A percentile compares a stretch with the other conserved stretches of the same genome.
Conservation (phyloP, 2,797 vertebrate genomes). For the Valencia hispanica region DNA sequence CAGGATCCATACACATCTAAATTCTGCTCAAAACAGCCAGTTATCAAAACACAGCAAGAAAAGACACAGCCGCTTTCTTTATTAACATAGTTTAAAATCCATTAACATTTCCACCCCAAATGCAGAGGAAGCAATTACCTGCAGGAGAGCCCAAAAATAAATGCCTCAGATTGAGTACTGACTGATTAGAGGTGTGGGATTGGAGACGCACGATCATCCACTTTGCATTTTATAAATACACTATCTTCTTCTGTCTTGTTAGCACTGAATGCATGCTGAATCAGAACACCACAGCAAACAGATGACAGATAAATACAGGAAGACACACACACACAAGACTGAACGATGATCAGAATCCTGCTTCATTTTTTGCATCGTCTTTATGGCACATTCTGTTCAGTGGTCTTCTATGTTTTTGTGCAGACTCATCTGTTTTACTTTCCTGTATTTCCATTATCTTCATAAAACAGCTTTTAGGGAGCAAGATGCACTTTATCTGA, state of each 20-base stretch:
- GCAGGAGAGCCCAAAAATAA: conserved; percentile 6
- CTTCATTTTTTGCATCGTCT: background rate
- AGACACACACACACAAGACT: background rate
- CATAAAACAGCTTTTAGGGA: background rate
- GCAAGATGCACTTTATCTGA: background rate
- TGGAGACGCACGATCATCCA: conserved; percentile 1
- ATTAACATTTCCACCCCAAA: background rate
- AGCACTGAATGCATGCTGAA: conserved; percentile 18
- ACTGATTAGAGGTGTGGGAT: background rate
- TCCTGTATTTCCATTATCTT: background rate
- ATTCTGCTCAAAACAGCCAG: background rate
- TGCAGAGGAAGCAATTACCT: background rate
- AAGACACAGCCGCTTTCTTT: conserved; percentile 3
- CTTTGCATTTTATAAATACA: conserved; percentile 10
- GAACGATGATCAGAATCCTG: background rate
- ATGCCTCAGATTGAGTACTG: background rate
- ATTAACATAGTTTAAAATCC: background rate
- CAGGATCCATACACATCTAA: background rate
- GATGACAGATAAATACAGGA: conserved; percentile 21
- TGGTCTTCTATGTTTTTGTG: background rate
- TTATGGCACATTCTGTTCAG: background rate
- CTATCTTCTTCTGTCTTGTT: background rate
- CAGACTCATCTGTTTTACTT: background rate
- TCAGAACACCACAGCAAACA: background rate
- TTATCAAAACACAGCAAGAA: background rate